Conservation (phyloP, 2,113 vertebrate genomes). For the Pyxicephalus adspersus region DNA sequence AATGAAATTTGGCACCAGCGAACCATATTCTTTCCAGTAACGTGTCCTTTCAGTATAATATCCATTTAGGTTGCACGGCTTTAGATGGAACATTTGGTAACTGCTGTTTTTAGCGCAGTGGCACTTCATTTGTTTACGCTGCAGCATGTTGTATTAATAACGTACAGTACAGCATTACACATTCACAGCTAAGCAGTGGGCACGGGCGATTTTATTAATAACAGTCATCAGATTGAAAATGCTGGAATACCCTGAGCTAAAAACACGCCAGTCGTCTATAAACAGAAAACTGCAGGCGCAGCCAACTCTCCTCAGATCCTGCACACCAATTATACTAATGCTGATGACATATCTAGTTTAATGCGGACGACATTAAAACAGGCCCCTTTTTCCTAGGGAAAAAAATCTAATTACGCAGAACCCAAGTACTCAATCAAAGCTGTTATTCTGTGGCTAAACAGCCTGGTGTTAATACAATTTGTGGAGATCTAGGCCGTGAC, state of each 20-base stretch:
- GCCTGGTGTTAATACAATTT: constrained; percentile 86
- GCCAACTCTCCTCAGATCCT: constrained; percentile 67
- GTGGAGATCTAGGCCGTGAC: constrained; percentile 82
- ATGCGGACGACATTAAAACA: constrained; percentile 77
- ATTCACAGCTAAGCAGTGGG: background rate
- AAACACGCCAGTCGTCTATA: constrained; percentile 57
- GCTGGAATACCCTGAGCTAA: constrained; percentile 22
- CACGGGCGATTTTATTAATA: constrained; percentile 51
- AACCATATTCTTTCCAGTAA: background rate
- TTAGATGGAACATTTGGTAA: background rate
- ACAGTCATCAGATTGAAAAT: constrained; percentile 35
- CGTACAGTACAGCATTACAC: constrained; percentile 12
- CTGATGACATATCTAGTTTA: constrained; percentile 83
- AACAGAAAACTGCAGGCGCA: constrained; percentile 71
- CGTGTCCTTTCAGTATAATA: background rate
- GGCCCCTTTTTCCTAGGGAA: constrained; percentile 77
- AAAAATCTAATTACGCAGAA: constrained; percentile 86
- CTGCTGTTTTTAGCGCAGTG: background rate
- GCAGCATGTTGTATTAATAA: constrained; percentile 29
- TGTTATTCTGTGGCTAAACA: constrained; percentile 89
- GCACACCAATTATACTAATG: constrained; percentile 80
- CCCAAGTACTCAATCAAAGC: constrained; percentile 87
- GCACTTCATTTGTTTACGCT: background rate
- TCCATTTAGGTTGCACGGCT: background rate
- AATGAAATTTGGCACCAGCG: background rate